Percentiles rank a stretch among this genome's conserved stretches.
phyloP scores from a whole-genome alignment of 2,888 invertebrate species.

The Pardosa pseudoannulata region DNA sequence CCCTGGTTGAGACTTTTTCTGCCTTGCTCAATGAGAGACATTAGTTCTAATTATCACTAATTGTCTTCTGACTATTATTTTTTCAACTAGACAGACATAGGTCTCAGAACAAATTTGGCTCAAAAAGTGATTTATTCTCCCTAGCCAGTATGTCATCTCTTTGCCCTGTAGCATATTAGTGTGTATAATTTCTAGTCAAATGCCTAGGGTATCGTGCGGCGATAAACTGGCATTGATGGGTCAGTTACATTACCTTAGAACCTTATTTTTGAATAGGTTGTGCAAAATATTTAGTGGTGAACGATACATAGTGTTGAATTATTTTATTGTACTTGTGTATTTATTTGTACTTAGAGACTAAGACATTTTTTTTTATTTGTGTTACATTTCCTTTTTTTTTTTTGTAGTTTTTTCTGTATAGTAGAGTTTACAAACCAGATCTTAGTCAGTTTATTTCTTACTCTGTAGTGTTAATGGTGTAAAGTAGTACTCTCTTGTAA shows the following conservation, averaged over 20 bases:
- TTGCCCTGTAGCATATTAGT: conserved; percentile 55
- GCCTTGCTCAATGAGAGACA: conserved; percentile 69
- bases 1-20: conserved; percentile 42
- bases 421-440: not conserved
- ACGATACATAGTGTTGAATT: not conserved
- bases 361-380: not conserved
- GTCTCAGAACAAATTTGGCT: conserved; percentile 64
- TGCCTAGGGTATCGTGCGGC: conserved; percentile 51
- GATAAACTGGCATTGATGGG: conserved; percentile 62
- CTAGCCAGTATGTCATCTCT: conserved; percentile 53
- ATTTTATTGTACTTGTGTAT: conserved; percentile 10
- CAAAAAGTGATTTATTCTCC: conserved; percentile 46
- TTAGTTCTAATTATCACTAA: conserved; percentile 40
- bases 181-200: conserved; percentile 69
- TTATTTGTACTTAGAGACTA: conserved; percentile 5
- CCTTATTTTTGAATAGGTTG: conserved; percentile 3
- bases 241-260: conserved; percentile 8
- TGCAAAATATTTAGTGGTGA: not conserved
- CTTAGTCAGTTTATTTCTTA: not conserved
- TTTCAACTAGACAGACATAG: conserved; percentile 46
- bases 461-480: not conserved
- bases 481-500: not conserved
- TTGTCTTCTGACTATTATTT: not conserved
- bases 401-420: not conserved
- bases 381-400: not conserved